Conservation (phyloP, 1,140 invertebrate species). For the Bombus affinis region DNA sequence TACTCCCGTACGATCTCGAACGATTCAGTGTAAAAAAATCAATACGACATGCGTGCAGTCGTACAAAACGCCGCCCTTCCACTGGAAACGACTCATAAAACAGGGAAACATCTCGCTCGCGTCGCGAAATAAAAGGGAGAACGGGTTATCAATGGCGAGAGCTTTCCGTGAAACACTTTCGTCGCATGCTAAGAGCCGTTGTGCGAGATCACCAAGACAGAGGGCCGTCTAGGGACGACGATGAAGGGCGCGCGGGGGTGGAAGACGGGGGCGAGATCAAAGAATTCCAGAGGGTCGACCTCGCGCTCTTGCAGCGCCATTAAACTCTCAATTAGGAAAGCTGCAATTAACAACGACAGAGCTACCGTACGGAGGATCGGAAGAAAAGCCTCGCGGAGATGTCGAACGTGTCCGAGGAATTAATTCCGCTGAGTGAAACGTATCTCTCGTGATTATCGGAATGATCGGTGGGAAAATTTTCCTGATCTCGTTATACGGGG, state of each 20-base stretch:
- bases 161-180: conserved; percentile 19
- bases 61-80: background rate
- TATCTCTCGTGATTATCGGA: background rate
- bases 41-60: background rate
- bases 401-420: conserved; percentile 7
- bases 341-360: conserved; percentile 57
- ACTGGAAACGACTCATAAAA: background rate
- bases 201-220: conserved; percentile 14
- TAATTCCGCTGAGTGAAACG: background rate
- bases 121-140: background rate
- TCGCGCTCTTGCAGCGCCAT: conserved; percentile 37
- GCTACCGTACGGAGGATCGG: background rate
- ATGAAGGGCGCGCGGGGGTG: too few species aligned
- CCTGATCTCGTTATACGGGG: too few species aligned
- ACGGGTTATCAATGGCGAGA: conserved; percentile 13
- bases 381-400: background rate
- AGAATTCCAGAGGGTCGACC: conserved; percentile 42
- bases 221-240: background rate
- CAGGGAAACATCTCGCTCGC: conserved; percentile 1
- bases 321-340: conserved; percentile 67
- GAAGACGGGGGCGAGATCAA: conserved; percentile 48
- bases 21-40: background rate
- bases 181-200: conserved; percentile 17
- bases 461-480: background rate
- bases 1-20: background rate